Conservation (phyloP, 2,797 vertebrate species). For the Carduelis carduelis region DNA sequence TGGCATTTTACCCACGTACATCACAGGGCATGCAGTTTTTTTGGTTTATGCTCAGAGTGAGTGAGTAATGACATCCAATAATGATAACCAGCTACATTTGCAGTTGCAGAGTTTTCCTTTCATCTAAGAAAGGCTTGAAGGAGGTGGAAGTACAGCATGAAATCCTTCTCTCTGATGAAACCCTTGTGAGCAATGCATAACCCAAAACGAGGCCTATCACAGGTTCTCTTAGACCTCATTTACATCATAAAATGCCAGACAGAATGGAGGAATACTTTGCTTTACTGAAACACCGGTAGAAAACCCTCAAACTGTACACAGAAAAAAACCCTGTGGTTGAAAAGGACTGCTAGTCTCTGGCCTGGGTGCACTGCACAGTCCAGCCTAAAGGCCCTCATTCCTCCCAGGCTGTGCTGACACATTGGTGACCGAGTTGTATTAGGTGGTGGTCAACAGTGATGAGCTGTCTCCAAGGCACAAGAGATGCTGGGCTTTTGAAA, state of each 20-base stretch:
- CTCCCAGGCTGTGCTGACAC: neutral
- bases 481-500: neutral
- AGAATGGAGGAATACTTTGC: slow-evolving; percentile 26
- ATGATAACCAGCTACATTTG: slow-evolving; percentile 51
- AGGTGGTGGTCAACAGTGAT: neutral
- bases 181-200: neutral
- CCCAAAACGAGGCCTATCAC: neutral
- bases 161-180: neutral
- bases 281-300: neutral
- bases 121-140: slow-evolving; percentile 22
- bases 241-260: neutral
- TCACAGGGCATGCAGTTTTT: slow-evolving; percentile 24
- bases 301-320: neutral
- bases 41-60: slow-evolving; percentile 19
- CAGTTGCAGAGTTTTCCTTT: slow-evolving; percentile 24
- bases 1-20: neutral
- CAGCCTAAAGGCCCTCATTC: neutral
- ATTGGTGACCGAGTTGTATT: rapidly evolving
- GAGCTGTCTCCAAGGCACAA: neutral
- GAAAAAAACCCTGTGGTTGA: neutral
- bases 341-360: neutral
- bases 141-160: slow-evolving; percentile 22
- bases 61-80: slow-evolving; percentile 50
- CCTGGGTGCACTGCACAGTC: neutral
- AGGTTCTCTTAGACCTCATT: neutral